Conservation (phyloP, 1,140 invertebrate species). For the Bombus fervidus region DNA sequence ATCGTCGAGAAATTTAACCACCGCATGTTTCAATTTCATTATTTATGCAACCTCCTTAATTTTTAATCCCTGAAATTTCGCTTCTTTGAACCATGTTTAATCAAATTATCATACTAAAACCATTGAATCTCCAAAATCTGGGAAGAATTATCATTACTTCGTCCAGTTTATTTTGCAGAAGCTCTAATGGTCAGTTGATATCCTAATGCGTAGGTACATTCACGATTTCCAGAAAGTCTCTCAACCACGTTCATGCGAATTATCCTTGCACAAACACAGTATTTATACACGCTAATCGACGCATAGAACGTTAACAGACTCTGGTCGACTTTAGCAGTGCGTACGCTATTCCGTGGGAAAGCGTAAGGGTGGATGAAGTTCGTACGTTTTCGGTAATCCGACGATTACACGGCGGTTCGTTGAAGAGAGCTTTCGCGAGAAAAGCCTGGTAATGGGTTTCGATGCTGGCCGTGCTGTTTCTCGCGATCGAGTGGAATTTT, state of each 20-base stretch:
- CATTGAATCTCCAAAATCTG: neutral
- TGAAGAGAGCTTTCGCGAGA: neutral
- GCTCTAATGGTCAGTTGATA: neutral
- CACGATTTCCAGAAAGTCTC: neutral
- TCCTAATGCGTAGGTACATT: neutral
- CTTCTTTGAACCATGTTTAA: neutral
- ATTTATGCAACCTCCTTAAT: neutral
- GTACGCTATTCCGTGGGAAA: constrained; percentile 38
- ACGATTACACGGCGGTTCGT: constrained; percentile 20
- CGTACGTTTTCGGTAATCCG: constrained; percentile 26
- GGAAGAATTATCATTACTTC: neutral
- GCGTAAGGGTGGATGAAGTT: constrained; percentile 27
- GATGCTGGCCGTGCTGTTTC: neutral
- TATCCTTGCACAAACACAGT: neutral
- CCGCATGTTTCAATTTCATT: neutral
- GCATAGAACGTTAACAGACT: constrained; percentile 30
- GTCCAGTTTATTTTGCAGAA: neutral
- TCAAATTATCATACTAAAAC: neutral
- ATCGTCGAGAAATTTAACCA: no score
- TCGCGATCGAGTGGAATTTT: neutral
- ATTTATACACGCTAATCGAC: constrained; percentile 22
- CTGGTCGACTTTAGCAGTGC: constrained; percentile 15
- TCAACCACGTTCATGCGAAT: neutral
- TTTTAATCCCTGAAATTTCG: neutral
- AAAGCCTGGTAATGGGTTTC: neutral